Evolutionary conservation across 2,113 vertebrate genomes (phyloP), one percentile per base, ranked within the genome.

Genomic region (Paralichthys olivaceus): DNA sequence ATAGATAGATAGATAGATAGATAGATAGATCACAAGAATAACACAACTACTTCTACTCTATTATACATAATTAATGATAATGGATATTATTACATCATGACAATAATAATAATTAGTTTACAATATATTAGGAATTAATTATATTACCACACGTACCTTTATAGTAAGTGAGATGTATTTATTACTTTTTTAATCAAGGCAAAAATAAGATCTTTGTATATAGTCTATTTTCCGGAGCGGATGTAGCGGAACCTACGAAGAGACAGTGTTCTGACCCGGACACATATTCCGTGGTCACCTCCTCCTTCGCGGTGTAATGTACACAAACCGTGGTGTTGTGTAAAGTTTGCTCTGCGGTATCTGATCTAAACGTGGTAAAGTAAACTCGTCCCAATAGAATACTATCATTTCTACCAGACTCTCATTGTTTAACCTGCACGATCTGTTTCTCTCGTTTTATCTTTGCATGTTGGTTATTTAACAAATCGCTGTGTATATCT

Each of bases 331-430:
- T 47, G 7, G 9, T 11, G 0, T 34, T 73, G 54, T 9, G 15
- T n/a, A 14, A 43, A 59, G 34, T 76, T 67, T 66, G 29, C 7
- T 34, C 14, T 3, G 14, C 64, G 29, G 55, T 69, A 67, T 1
- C 11, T 29, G 9, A 9, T 63, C 58, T 25, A 51, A 57, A 81
- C 61, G 20, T 1, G 85, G 81, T 86, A 86, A 85, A 66, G 20
- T 23, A 72, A 62, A 76, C 0, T 22, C 7, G 2, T 20, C 9
- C 26, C 15, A 53, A 63, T 8, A 34, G 8, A 0, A 15, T 7
- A 5, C 2, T 47, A 4, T 29, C 7, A n/a, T 40, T 7, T 11
- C 6, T 3, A 20, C 58, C 34, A 2, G 12, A 4, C 3, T 51
- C 29, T 55, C 51, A 6, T 6, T 57, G 11, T 13, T 51, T 0